Base-by-base conservation (phyloP, 2,888 invertebrate genomes). In the Carabus problematicus region DNA sequence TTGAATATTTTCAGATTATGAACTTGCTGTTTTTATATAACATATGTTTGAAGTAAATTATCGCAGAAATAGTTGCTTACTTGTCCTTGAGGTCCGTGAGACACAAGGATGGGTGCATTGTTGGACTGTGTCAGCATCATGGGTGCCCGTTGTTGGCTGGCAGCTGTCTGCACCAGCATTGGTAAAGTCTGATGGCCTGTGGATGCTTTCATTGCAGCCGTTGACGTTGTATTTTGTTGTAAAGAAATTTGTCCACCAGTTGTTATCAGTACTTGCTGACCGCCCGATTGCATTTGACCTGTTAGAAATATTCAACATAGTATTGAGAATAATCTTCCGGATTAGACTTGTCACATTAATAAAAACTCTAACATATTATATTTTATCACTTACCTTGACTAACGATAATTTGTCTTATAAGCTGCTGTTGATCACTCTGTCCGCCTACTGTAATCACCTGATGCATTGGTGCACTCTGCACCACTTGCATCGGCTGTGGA, bases 341-440 rank as follows among this genome's bases (percentile, higher is more conserved):
- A 76, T 8, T 79, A 74, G 0, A 72, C 75, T 55, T 80, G 78
- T 72, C 39, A 80, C 80, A 72, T 80, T 78, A 42, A 75, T 73
- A 8, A 81, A 77, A 14, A 79, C 72, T 63, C 79, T 80, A 73
- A 79, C 79, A 70, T 2, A 29, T 79, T 80, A 0, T 78, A 69
- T 62, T 75, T 79, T 42, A 78, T 19, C 40, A 56, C 56, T 16
- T 39, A 66, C 66, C 64, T 67, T 71, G 71, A 11, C 81, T 84
- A 1, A 86, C 85, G 60, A 86, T 83, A 61, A 86, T 86, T 75
- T 86, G 86, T 60, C 86, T 78, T 1, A 71, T 71, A 29, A 71
- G 72, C 52, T 78, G 77, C 52, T 77, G 77, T 2, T 75, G 76
- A 12, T 67, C 60, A 6, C n/a, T 14, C 40, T 67, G 67, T 11